Base-by-base conservation (phyloP, 2,797 vertebrate genomes). In the Gadopsis bispinosus region DNA sequence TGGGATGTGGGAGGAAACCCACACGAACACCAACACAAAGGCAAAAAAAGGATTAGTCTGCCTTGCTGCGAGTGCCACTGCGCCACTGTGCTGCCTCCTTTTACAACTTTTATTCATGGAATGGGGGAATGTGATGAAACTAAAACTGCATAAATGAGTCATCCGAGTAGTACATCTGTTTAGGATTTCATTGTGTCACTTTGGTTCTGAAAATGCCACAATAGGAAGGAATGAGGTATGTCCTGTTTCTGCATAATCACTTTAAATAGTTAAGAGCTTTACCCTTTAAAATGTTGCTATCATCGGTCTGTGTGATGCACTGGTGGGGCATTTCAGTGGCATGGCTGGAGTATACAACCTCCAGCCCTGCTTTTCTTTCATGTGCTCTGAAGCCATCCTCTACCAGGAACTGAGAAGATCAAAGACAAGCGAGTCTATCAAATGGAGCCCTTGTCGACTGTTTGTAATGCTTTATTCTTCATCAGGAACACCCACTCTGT, bases 381-480 rank as follows among this genome's bases (percentile, higher is more conserved):
- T 87, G 77, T 77, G 77, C 85, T 92, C 83, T 77, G 80, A 90
- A 86, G 86, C 87, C 81, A 83, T 79, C 77, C 87, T 89, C 86
- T 77, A 87, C 83, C 88, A 91, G 90, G 90, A 93, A 88, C 83
- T 73, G 73, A 87, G 79, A 85, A 90, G 87, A 95, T 95, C 92
- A 94, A 94, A 95, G 92, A 88, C 77, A 71, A 75, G 77, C 62
- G 66, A 86, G 93, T 91, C 91, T 90, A 93, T 95, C 91, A 90
- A 90, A 94, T 86, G 77, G 72, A 81, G 87, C 87, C 87, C 88
- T 89, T 93, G 92, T 92, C 74, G 76, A 87, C 83, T 84, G 81
- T 91, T 91, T 91, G 86, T 80, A 87, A 90, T 77, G 87, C 88
- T 88, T 90, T 85, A 75, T 87, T 91, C 88, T 87, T 93, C 84